A percentile compares a stretch with the other conserved stretches of the same genome.
Conservation (phyloP, 2,113 vertebrate genomes). For the Sminthopsis crassicaudata region DNA sequence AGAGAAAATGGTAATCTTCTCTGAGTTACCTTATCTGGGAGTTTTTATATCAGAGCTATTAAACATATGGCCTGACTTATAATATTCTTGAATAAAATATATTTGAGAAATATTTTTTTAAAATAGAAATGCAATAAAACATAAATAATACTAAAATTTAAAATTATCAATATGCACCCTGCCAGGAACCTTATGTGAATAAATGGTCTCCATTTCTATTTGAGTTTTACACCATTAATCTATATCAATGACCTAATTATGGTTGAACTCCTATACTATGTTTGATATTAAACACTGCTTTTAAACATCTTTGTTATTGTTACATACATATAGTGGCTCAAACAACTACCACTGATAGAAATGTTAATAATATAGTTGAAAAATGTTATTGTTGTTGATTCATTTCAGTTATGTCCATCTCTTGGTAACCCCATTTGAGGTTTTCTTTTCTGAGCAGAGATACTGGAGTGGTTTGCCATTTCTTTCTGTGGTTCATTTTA, state of each 20-base stretch:
- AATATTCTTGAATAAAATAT: not conserved
- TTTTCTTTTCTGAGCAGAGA: not conserved
- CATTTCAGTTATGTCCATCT: not conserved
- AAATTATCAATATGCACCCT: not conserved
- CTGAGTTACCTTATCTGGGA: not conserved
- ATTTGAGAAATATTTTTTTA: not conserved
- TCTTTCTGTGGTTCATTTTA: not conserved
- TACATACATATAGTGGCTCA: not conserved
- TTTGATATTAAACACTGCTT: not conserved
- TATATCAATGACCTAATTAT: not conserved
- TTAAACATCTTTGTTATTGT: not conserved
- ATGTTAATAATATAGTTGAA: not conserved
- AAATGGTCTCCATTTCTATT: not conserved
- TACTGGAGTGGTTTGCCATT: not conserved
- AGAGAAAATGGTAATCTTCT: not conserved
- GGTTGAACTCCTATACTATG: not conserved
- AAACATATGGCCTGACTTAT: not conserved
- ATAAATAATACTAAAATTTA: not conserved
- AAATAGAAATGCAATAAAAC: not conserved
- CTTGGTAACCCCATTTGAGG: not conserved
- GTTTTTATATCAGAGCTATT: not conserved
- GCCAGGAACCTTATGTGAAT: not conserved
- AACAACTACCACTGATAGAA: not conserved
- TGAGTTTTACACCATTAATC: not conserved
- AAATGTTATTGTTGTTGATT: not conserved